A percentile compares a stretch with the other conserved stretches of the same genome.
These are phyloP conservation scores for Zonotrichia leucophrys DNA, from an alignment of 2,113 vertebrate species.

Conservation along the genomic window DNA sequence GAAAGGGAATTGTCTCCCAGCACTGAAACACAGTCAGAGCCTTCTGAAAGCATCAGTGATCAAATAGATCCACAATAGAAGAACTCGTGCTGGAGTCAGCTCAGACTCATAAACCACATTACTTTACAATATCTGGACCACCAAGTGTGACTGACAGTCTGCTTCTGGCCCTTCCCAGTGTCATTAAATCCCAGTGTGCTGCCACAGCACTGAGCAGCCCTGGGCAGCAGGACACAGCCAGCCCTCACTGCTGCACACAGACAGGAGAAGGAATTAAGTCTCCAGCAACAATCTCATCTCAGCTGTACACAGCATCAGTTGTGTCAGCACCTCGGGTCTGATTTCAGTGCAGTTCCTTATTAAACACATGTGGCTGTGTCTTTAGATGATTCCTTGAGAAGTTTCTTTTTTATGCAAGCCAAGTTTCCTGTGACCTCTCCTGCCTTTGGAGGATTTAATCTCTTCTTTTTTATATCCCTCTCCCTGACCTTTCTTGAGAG, in stretches of 20 bases:
- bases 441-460: background rate
- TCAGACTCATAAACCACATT: background rate
- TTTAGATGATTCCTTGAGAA: background rate
- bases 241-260: background rate
- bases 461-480: background rate
- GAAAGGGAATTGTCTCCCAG: background rate
- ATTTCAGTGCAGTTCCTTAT: background rate
- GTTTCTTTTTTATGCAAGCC: background rate
- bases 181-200: background rate
- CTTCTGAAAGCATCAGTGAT: background rate
- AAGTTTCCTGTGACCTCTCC: background rate
- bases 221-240: rapidly evolving
- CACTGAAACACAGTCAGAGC: background rate
- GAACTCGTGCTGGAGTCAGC: background rate
- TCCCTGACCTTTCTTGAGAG: background rate
- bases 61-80: background rate
- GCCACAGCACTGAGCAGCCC: background rate
- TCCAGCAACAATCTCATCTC: background rate
- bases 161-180: background rate
- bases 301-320: background rate
- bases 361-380: background rate
- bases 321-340: background rate
- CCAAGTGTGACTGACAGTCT: background rate
- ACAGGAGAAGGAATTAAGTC: background rate
- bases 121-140: background rate